Conservation (phyloP, 1,140 invertebrate species). For the Sitophilus oryzae region DNA sequence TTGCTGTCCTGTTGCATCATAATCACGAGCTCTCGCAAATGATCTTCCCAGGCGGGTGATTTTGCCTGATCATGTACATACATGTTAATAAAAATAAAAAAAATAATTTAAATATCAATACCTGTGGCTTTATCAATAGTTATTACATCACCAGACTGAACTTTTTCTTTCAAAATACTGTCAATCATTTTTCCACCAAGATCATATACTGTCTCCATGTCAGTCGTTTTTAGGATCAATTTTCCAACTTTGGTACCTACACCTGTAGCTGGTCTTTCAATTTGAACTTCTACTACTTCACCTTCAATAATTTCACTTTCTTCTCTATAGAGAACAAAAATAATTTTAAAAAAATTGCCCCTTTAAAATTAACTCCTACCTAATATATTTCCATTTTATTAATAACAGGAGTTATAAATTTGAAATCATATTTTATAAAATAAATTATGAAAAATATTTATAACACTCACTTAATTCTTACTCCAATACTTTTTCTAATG, state of each 20-base stretch:
- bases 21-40: conserved; percentile 92
- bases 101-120: neutral
- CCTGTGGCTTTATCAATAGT: conserved; percentile 98
- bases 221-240: conserved; percentile 95
- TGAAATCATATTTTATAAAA: conserved; percentile 13
- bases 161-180: conserved; percentile 92
- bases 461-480: conserved; percentile 92
- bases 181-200: conserved; percentile 99
- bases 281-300: conserved; percentile 96
- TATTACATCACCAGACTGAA: conserved; percentile 93
- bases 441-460: too few relatives aligned
- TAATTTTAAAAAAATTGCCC: neutral
- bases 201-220: conserved; percentile 99
- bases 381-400: conserved; percentile 3
- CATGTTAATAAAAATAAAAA: neutral
- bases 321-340: conserved; percentile 56
- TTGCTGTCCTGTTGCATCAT: conserved; percentile 85
- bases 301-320: conserved; percentile 98
- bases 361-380: neutral
- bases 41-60: conserved; percentile 92
- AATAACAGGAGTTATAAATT: neutral
- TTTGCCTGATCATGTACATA: conserved; percentile 51
- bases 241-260: conserved; percentile 89
- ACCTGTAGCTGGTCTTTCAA: conserved; percentile 88
- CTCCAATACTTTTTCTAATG: conserved; percentile 94